A percentile compares a stretch with the other conserved stretches of the same genome.
Evolutionary conservation across 2,113 vertebrate species (phyloP).

Genomic region (Chlamydotis undulata): DNA sequence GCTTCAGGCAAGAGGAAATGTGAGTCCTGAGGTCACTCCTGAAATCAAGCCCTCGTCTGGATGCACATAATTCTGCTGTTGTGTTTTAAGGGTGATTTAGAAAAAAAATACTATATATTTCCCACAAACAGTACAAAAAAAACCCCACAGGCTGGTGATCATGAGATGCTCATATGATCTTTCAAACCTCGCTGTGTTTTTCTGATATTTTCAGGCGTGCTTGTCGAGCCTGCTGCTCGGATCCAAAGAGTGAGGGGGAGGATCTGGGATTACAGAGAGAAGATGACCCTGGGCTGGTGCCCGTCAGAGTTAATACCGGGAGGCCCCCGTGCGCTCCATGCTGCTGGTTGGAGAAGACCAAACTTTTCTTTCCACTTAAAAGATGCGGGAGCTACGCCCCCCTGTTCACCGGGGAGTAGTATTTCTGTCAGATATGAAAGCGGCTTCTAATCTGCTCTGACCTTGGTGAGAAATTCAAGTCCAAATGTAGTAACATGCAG

Average conservation of each 20-base stretch:
- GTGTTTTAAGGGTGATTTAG: constrained; percentile 6
- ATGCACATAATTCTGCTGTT: constrained; percentile 32
- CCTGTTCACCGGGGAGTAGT: constrained; percentile 28
- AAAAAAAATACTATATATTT: neutral
- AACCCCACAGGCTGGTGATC: neutral
- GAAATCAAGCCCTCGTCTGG: constrained; percentile 18
- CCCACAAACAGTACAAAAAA: neutral
- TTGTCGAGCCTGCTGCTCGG: neutral
- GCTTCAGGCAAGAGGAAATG: constrained; percentile 48
- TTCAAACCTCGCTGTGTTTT: neutral
- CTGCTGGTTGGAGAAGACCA: neutral
- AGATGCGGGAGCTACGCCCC: neutral
- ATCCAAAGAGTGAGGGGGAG: neutral
- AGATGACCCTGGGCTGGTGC: neutral
- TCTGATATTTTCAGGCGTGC: neutral
- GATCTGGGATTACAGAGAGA: neutral
- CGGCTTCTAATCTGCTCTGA: constrained; percentile 56
- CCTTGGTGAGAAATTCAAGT: constrained; percentile 66
- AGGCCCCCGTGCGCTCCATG: neutral
- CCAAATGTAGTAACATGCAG: constrained; percentile 67
- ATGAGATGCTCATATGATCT: constrained; percentile 4
- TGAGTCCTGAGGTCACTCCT: constrained; percentile 53
- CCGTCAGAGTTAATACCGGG: neutral
- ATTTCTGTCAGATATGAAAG: constrained; percentile 58
- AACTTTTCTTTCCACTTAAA: constrained; percentile 18